Base-by-base conservation (phyloP, 2,888 invertebrate genomes). In the Andrena haemorrhoa region DNA sequence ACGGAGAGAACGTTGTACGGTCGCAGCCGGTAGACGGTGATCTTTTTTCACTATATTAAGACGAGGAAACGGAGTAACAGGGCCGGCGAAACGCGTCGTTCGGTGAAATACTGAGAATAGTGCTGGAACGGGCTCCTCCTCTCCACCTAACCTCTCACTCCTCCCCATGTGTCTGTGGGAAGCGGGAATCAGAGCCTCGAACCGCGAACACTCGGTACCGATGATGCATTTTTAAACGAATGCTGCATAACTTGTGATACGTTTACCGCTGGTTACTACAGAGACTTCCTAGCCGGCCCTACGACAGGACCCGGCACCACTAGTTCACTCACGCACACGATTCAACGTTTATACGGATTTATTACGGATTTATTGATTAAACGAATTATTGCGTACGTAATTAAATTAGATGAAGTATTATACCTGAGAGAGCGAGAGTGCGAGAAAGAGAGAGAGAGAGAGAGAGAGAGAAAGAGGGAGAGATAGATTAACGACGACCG, bases 251-350 rank as follows among this genome's bases (percentile, higher is more conserved):
- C 90, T 91, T 94, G 94, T 94, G 94, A 94, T 94, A 94, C 92
- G 93, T 94, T 94, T 94, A 94, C 93, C 92, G 92, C 94, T 94
- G 93, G 93, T 94, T 94, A 94, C 94, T 93, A 93, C 93, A 93
- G 93, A 93, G 92, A 94, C 94, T 94, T 94, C 93, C 94, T 93
- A 94, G 92, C 91, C 91, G 92, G 78, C 60, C 88, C 88, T 89
- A 88, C 86, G 80, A 89, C 85, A 85, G 88, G 87, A 61, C 75
- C 56, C 91, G 91, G 91, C 92, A 91, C 93, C 93, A 94, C 94
- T 94, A 94, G 94, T 94, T 94, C 93, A 94, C 93, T 93, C 93
- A 93, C 91, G 94, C 94, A 94, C 94, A 94, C 93, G 90, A 92
- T 90, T 93, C 92, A 87, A 93, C 90, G 90, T 92, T 92, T 92